Evolutionary conservation across 2,113 vertebrate species (phyloP).

Genomic region (Sebastes schlegelii): DNA sequence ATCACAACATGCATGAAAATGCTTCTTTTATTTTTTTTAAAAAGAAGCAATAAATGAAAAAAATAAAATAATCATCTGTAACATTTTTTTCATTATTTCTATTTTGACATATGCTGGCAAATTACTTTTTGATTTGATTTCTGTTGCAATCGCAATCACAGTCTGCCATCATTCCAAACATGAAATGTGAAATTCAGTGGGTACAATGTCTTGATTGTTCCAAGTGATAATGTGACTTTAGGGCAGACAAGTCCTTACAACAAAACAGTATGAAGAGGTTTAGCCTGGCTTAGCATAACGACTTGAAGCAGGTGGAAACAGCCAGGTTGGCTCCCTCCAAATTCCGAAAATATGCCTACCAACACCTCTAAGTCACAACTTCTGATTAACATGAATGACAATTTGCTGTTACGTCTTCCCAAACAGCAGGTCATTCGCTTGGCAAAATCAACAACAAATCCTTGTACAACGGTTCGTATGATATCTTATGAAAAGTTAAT

Average conservation of each 20-base stretch:
- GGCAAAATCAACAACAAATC: not conserved
- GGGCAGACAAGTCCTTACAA: not conserved
- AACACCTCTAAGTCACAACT: not conserved
- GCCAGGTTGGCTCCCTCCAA: not conserved
- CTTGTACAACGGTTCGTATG: no score
- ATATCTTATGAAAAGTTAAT: no score
- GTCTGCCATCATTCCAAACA: not conserved
- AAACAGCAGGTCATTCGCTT: not conserved
- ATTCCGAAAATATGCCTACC: not conserved
- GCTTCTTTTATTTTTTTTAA: not conserved
- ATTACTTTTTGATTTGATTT: slow-evolving; percentile 16
- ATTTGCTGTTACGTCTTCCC: no score
- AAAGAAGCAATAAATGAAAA: not conserved
- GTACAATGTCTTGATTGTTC: not conserved
- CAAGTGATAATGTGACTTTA: not conserved
- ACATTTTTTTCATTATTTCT: slow-evolving; percentile 1
- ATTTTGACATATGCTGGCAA: slow-evolving; percentile 8
- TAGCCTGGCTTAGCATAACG: not conserved
- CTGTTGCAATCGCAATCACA: not conserved
- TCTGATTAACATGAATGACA: no score
- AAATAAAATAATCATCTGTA: not conserved
- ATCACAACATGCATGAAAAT: not conserved
- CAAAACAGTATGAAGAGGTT: not conserved
- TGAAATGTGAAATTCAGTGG: slow-evolving; percentile 2
- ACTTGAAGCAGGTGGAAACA: not conserved